Conservation (phyloP, 2,888 invertebrate species). For the Parasteatoda lunata region DNA sequence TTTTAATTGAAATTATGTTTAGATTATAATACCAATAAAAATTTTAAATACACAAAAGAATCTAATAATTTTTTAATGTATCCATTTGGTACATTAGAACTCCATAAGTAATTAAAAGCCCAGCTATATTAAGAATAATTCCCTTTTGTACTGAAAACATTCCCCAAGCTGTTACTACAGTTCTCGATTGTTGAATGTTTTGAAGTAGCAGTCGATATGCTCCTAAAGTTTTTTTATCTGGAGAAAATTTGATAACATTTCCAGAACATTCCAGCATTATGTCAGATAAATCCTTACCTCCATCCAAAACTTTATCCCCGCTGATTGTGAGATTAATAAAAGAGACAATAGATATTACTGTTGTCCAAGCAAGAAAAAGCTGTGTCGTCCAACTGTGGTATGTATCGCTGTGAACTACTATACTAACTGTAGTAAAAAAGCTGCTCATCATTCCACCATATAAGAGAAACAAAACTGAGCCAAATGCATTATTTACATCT, state of each 20-base stretch:
- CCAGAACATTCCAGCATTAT: slow-evolving; percentile 21
- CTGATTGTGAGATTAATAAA: slow-evolving; percentile 28
- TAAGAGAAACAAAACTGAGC: slow-evolving; percentile 8
- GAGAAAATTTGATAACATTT: neutral
- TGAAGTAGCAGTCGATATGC: slow-evolving; percentile 18
- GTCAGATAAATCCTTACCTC: slow-evolving; percentile 4
- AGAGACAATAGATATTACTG: neutral
- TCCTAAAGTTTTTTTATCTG: neutral
- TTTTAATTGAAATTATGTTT: too few species aligned
- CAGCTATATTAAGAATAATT: slow-evolving; percentile 32
- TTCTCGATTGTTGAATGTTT: slow-evolving; percentile 20
- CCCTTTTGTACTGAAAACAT: slow-evolving; percentile 33
- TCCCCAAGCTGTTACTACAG: slow-evolving; percentile 29
- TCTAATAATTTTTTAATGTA: neutral
- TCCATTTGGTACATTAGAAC: slow-evolving; percentile 47
- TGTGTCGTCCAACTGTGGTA: neutral
- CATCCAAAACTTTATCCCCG: slow-evolving; percentile 13
- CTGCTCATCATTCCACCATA: slow-evolving; percentile 11
- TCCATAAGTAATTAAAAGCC: slow-evolving; percentile 44
- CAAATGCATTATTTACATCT: slow-evolving; percentile 17
- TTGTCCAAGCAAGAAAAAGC: slow-evolving; percentile 1
- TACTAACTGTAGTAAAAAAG: slow-evolving; percentile 27
- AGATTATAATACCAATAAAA: too few species aligned
- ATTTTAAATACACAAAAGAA: too few species aligned
- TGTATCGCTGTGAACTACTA: slow-evolving; percentile 8